Conservation (phyloP, 2,113 vertebrate genomes). For the Poecilia latipinna region DNA sequence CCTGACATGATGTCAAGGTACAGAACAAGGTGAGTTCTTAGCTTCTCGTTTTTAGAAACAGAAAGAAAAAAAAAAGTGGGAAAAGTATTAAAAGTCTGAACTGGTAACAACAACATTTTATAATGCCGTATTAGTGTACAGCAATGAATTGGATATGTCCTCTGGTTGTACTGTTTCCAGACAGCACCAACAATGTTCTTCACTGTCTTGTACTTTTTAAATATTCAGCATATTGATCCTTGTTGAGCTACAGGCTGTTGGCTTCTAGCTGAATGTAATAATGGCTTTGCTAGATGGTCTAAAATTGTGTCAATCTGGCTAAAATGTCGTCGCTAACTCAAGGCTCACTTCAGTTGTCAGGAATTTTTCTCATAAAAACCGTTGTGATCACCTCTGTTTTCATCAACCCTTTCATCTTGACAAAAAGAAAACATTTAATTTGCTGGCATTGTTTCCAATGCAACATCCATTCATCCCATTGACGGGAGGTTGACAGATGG, state of each 20-base stretch:
- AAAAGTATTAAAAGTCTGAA: conserved; percentile 17
- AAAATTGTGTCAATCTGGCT: conserved; percentile 25
- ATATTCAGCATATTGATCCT: conserved; percentile 28
- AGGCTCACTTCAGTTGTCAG: no score
- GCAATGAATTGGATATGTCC: neutral
- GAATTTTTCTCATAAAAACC: no score
- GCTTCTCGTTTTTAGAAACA: conserved; percentile 24
- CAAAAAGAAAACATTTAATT: no score
- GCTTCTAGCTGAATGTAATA: conserved; percentile 5
- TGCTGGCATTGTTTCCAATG: no score
- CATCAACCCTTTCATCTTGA: no score
- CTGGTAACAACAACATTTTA: conserved; percentile 11
- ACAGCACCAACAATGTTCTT: conserved; percentile 8
- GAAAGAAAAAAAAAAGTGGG: neutral
- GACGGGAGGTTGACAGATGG: conserved; percentile 12
- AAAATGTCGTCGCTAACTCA: conserved; percentile 22
- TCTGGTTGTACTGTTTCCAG: neutral
- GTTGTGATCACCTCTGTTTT: no score
- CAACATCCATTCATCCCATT: conserved; percentile 10
- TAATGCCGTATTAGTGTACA: neutral
- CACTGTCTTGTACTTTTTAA: conserved; percentile 9
- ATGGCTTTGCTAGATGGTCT: neutral
- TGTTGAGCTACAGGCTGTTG: conserved; percentile 1
- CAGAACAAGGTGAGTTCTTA: conserved; percentile 22
- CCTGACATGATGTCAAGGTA: conserved; percentile 33